Percentiles rank a stretch among this genome's conserved stretches.
Conservation (phyloP, 2,797 vertebrate genomes). For the Bucorvus abyssinicus region DNA sequence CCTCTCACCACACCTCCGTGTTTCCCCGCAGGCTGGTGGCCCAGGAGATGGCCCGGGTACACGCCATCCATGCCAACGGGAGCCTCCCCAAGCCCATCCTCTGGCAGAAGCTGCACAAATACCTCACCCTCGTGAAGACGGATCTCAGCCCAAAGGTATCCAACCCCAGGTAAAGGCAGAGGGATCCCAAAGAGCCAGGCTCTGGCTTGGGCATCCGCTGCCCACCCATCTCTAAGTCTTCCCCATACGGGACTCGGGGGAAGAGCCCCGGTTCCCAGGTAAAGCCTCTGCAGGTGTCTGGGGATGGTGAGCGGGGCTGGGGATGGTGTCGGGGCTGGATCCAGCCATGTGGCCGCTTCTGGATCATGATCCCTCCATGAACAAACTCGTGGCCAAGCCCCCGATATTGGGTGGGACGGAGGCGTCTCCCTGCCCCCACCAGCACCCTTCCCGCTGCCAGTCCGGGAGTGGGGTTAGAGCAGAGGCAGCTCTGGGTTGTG, state of each 20-base stretch:
- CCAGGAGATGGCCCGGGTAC: slow-evolving; percentile 92
- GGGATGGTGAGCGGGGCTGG: background rate
- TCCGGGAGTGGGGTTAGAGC: background rate
- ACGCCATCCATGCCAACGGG: slow-evolving; percentile 92
- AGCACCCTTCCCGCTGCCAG: background rate
- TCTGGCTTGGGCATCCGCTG: slow-evolving; percentile 29
- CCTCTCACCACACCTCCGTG: fast-evolving
- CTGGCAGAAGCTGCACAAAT: slow-evolving; percentile 91
- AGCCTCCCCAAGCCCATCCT: slow-evolving; percentile 92
- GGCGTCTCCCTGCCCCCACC: background rate
- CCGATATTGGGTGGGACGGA: background rate
- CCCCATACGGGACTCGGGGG: fast-evolving
- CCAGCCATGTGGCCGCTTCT: fast-evolving
- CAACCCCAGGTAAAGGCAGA: slow-evolving; percentile 82
- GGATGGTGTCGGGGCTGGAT: background rate
- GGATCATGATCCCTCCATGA: fast-evolving
- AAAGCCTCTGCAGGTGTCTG: background rate
- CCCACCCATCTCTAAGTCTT: background rate
- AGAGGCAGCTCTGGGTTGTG: background rate
- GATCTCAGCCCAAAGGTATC: slow-evolving; percentile 88
- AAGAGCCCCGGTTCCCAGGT: background rate
- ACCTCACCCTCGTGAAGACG: slow-evolving; percentile 88
- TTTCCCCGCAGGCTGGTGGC: slow-evolving; percentile 84
- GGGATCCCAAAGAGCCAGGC: slow-evolving; percentile 20
- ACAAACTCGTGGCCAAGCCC: background rate